Evolutionary conservation across 2,113 vertebrate species (phyloP).

Genomic region (Gyps fulvus): DNA sequence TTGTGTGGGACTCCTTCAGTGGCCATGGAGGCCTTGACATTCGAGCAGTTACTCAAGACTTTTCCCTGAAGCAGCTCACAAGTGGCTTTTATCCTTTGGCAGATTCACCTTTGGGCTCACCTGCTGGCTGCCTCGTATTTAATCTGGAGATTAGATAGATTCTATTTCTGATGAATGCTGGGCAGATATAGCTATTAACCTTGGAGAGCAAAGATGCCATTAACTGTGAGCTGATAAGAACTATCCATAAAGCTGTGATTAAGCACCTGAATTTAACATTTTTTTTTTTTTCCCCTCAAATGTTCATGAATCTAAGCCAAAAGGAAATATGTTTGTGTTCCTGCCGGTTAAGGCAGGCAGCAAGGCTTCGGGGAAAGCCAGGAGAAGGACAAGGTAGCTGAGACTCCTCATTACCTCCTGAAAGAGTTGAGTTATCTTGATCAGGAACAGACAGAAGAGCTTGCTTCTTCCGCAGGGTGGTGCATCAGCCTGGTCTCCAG

Average conservation of each 20-base stretch:
- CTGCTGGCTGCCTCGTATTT: background rate
- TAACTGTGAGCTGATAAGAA: slow-evolving; percentile 36
- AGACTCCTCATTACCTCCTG: background rate
- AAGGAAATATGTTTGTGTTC: background rate
- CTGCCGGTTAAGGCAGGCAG: background rate
- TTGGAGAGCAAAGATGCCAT: slow-evolving; percentile 35
- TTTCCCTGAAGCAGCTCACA: slow-evolving; percentile 1
- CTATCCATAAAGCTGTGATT: slow-evolving; percentile 15
- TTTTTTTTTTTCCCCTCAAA: background rate
- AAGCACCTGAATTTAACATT: background rate
- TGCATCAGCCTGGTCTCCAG: background rate
- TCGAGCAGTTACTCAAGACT: background rate
- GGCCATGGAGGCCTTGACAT: background rate
- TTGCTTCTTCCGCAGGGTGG: background rate
- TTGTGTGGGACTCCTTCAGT: background rate
- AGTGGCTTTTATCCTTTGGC: background rate
- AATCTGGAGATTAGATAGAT: slow-evolving; percentile 23
- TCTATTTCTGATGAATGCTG: background rate
- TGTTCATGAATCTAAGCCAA: background rate
- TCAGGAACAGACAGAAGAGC: background rate
- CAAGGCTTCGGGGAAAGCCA: background rate
- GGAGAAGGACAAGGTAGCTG: background rate
- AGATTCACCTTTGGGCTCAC: slow-evolving; percentile 52
- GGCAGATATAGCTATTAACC: slow-evolving; percentile 12
- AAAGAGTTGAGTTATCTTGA: background rate